Percentiles rank a stretch among this genome's conserved stretches.
Conservation (phyloP, 2,113 vertebrate species). For the Xiphophorus couchianus region DNA sequence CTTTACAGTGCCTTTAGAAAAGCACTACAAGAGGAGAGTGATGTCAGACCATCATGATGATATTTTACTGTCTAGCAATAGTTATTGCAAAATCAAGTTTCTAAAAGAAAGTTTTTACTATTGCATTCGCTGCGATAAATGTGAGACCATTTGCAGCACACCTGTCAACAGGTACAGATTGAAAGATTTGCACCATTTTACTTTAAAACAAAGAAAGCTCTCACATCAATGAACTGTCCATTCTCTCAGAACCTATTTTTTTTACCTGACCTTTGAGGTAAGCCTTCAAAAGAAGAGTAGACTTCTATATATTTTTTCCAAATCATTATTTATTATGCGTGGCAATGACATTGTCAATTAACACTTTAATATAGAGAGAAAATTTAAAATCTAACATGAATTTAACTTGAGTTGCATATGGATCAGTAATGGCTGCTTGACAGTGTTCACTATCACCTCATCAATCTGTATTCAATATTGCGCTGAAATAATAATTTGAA, state of each 20-base stretch:
- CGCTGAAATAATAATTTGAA: too few relatives aligned
- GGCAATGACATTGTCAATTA: too few relatives aligned
- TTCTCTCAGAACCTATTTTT: not conserved
- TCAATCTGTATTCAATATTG: too few relatives aligned
- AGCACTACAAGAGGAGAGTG: not conserved
- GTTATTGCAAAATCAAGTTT: not conserved
- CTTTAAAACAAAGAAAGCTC: not conserved
- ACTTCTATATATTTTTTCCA: too few relatives aligned
- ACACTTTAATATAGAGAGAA: too few relatives aligned
- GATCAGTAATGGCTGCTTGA: too few relatives aligned
- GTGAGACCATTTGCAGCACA: not conserved
- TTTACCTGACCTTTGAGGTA: not conserved
- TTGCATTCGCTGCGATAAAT: not conserved
- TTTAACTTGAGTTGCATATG: too few relatives aligned
- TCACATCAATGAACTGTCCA: not conserved
- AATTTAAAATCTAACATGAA: too few relatives aligned
- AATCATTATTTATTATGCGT: too few relatives aligned
- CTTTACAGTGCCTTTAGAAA: not conserved
- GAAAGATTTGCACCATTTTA: not conserved
- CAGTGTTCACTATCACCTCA: too few relatives aligned
- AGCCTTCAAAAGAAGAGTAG: too few relatives aligned
- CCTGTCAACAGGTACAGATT: not conserved
- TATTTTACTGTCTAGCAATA: not conserved
- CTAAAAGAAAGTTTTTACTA: not conserved
- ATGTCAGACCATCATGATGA: not conserved